Evolutionary conservation across 1,140 invertebrate genomes (phyloP).

Genomic region (Trichonephila clavipes): DNA sequence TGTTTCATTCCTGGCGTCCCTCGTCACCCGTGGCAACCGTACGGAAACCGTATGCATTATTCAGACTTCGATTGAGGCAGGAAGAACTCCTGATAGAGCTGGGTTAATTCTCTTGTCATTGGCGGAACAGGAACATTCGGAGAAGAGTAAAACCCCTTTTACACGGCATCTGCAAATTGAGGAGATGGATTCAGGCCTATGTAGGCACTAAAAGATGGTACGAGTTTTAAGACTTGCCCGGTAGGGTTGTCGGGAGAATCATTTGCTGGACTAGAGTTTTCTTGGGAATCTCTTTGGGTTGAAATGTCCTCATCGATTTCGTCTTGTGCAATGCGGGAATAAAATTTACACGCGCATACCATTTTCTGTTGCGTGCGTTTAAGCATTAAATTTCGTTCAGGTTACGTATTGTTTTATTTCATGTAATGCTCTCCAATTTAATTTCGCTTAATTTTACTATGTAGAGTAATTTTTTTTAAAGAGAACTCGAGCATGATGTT

Average conservation of each 20-base stretch:
- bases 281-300: not conserved
- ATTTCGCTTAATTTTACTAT: no score
- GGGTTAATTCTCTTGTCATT: conserved; percentile 33
- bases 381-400: no score
- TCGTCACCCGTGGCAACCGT: not conserved
- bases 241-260: not conserved
- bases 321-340: no score
- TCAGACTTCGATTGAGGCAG: conserved; percentile 4
- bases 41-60: conserved; percentile 37
- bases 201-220: not conserved
- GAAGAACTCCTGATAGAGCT: conserved; percentile 3
- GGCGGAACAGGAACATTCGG: not conserved
- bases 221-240: not conserved
- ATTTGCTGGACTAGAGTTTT: not conserved
- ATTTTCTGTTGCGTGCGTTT: no score
- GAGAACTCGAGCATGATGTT: no score
- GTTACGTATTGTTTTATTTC: no score
- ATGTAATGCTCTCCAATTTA: no score
- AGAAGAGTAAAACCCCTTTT: conserved; percentile 15
- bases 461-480: no score
- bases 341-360: no score
- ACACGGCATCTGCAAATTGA: conserved; percentile 26
- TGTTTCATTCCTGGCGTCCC: not conserved
- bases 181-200: not conserved
- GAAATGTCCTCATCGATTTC: not conserved